Percentiles rank a stretch among this genome's conserved stretches.
phyloP scores from a whole-genome alignment of 2,888 invertebrate genomes.

The Gortyna flavago region DNA sequence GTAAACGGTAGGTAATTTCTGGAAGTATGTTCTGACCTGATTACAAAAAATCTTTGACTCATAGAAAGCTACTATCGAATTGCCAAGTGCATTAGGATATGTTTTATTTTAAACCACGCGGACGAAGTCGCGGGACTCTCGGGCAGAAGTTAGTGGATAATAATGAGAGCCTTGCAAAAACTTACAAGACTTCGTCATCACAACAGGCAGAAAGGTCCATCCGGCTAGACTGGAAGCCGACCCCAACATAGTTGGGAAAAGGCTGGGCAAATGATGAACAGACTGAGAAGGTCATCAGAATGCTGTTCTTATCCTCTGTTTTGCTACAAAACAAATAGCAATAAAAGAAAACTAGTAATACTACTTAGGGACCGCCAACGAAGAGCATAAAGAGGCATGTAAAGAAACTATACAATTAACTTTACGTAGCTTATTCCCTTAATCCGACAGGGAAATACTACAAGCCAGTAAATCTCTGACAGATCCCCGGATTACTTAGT shows the following conservation, averaged over 20 bases:
- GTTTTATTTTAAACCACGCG: neutral
- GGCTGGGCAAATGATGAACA: no score
- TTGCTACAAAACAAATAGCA: neutral
- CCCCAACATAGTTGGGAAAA: no score
- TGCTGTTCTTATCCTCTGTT: no score
- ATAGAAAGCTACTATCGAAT: neutral
- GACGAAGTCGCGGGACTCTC: neutral
- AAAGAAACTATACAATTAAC: constrained; percentile 52
- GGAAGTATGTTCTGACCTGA: neutral
- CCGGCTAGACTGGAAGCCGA: no score
- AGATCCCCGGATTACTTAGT: constrained; percentile 56
- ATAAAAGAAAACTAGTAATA: constrained; percentile 1
- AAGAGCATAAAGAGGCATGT: constrained; percentile 20
- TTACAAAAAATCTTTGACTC: neutral
- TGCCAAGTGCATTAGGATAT: neutral
- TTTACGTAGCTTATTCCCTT: constrained; percentile 48
- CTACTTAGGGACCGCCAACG: constrained; percentile 39
- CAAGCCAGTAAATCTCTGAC: constrained; percentile 65
- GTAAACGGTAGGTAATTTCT: no score
- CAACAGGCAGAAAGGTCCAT: neutral
- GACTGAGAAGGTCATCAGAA: neutral
- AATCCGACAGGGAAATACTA: constrained; percentile 71
- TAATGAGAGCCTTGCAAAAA: neutral
- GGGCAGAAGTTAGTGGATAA: neutral
- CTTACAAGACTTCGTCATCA: neutral